These are phyloP conservation scores for Azemiops feae DNA, from an alignment of 2,113 vertebrate species.

Conservation along the genomic window DNA sequence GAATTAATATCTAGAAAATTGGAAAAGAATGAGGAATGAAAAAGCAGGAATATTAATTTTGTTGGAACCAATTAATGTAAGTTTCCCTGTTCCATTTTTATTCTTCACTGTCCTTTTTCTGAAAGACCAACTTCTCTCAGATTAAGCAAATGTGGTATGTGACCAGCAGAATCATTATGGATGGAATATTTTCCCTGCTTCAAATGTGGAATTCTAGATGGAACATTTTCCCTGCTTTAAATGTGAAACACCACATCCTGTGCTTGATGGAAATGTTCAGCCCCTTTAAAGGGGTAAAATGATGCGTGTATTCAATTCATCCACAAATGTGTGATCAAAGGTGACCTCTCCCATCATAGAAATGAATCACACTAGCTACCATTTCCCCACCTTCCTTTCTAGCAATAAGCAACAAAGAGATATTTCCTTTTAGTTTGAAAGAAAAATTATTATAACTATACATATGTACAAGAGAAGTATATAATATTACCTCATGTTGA, in stretches of 20 bases:
- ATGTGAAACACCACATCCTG: background rate
- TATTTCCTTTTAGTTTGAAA: background rate
- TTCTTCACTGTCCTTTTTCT: background rate
- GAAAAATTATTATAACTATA: background rate
- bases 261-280: background rate
- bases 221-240: background rate
- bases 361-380: background rate
- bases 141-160: background rate
- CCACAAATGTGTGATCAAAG: background rate
- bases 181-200: background rate
- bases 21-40: background rate
- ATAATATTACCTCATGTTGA: slow-evolving; percentile 78
- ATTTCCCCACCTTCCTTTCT: background rate
- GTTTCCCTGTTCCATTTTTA: background rate
- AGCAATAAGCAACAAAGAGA: background rate
- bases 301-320: background rate
- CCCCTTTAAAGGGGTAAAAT: background rate
- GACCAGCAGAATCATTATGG: background rate
- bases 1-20: background rate
- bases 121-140: background rate
- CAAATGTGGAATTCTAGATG: background rate
- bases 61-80: background rate
- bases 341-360: background rate
- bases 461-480: background rate
- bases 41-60: background rate